Base-by-base conservation (phyloP, 1,140 invertebrate species). In the Drosophila punjabiensis region DNA sequence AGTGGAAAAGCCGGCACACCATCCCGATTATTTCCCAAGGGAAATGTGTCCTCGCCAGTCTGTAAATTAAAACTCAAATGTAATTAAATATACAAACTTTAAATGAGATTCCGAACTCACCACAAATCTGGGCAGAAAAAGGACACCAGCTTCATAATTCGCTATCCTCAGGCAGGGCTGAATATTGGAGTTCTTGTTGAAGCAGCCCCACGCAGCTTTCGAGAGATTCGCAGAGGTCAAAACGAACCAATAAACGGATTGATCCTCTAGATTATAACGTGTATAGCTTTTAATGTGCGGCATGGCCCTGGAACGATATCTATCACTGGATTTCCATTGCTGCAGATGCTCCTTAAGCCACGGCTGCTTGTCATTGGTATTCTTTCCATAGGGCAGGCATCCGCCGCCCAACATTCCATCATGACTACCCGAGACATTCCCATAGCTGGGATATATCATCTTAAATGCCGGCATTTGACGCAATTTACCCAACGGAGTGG, bases 241-340 rank as follows among this genome's bases (percentile, higher is more conserved):
- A 1, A 98, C 93, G 92, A 98, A 98, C 96, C 96, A 98, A 71
- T 95, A 96, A 71, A 95, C 94, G 91, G 95, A 93, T 55, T 94
- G 94, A 95, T 96, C 68, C 94, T 93, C 96, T 1, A 97, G 97
- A 61, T 91, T 93, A 4, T 97, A 92, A 45, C 98, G 94, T 1
- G 95, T 95, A 92, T 99, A 99, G 0, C 96, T 96, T 93, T 99
- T 99, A 52, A 99, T 98, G 89, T 99, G 98, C 7, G 98, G 98
- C 95, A 98, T 97, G 3, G 98, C 98, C 76, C 95, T 93, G 47
- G 95, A 95, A 66, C 98, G 94, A 45, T 94, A 90, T 1, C 95
- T 94, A 13, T 93, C 93, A 47, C 95, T 95, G 9, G 97, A 95
- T 86, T 95, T 96, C 98, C 98, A 99, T 76, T 97, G 95, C 90